These are phyloP conservation scores for Diabrotica undecimpunctata DNA, from an alignment of 1,140 invertebrate genomes.

Conservation along the genomic window DNA sequence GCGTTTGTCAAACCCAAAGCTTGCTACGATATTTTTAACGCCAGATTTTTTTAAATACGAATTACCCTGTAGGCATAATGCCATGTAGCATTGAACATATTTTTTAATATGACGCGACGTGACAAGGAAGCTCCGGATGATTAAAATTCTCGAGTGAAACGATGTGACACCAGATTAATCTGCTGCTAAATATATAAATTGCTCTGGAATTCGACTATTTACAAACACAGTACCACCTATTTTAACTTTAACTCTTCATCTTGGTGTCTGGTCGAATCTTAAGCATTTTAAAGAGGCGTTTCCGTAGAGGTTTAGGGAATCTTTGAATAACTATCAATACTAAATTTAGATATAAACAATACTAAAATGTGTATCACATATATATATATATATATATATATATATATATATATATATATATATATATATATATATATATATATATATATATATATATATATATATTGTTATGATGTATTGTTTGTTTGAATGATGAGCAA, in stretches of 20 bases:
- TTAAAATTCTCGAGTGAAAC: conserved; percentile 40
- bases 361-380: too few relatives aligned
- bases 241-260: conserved; percentile 36
- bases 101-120: conserved; percentile 33
- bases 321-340: too few relatives aligned
- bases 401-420: too few relatives aligned
- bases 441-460: too few relatives aligned
- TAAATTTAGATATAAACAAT: too few relatives aligned
- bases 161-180: conserved; percentile 44
- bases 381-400: too few relatives aligned
- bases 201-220: conserved; percentile 45
- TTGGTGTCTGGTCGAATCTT: conserved; percentile 18
- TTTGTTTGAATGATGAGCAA: too few relatives aligned
- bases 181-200: conserved; percentile 46
- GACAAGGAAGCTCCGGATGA: conserved; percentile 36
- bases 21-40: background rate
- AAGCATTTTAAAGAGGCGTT: background rate
- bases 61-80: conserved; percentile 9
- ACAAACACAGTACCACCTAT: conserved; percentile 43
- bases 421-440: too few relatives aligned
- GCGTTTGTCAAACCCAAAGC: background rate
- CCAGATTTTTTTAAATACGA: background rate
- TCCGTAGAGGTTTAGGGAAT: background rate
- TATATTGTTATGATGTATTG: too few relatives aligned
- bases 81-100: conserved; percentile 35